Conservation (phyloP, 2,113 vertebrate genomes). For the Enhydra lutris region DNA sequence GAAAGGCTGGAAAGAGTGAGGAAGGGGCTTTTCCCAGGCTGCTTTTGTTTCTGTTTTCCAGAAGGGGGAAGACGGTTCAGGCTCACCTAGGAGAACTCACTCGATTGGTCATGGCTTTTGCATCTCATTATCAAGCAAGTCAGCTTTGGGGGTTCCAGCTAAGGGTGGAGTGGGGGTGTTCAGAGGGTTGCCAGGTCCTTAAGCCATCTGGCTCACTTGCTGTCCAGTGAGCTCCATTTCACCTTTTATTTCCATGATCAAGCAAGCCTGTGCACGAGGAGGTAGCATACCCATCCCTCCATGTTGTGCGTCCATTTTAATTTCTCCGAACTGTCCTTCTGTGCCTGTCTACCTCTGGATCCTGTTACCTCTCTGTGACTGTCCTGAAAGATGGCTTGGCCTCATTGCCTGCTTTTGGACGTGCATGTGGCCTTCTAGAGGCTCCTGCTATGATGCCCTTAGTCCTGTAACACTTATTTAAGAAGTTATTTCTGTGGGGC, state of each 20-base stretch:
- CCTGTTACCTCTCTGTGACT: slow-evolving; percentile 25
- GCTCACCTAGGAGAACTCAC: slow-evolving; percentile 72
- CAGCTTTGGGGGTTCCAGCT: slow-evolving; percentile 72
- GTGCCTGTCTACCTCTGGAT: slow-evolving; percentile 52
- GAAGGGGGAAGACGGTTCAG: slow-evolving; percentile 80
- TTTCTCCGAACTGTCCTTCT: slow-evolving; percentile 68
- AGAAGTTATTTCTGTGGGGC: neutral
- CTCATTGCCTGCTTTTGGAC: slow-evolving; percentile 21
- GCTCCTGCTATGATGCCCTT: neutral
- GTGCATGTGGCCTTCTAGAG: neutral
- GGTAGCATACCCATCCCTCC: slow-evolving; percentile 66
- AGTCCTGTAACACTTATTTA: neutral
- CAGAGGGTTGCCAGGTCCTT: slow-evolving; percentile 73
- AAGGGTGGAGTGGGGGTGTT: slow-evolving; percentile 40
- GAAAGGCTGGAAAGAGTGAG: slow-evolving; percentile 80
- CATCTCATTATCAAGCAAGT: slow-evolving; percentile 76
- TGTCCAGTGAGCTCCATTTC: slow-evolving; percentile 73
- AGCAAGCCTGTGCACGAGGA: slow-evolving; percentile 41
- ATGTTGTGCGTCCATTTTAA: slow-evolving; percentile 70
- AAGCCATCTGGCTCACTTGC: slow-evolving; percentile 77
- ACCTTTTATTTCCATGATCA: slow-evolving; percentile 66
- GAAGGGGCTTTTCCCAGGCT: slow-evolving; percentile 77
- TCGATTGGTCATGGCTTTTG: slow-evolving; percentile 78
- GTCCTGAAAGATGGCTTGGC: slow-evolving; percentile 9
- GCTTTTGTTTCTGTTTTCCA: slow-evolving; percentile 77